Percentiles rank a stretch among this genome's conserved stretches.
Conservation (phyloP, 1,140 invertebrate genomes). For the Scaptomyza pallida region DNA sequence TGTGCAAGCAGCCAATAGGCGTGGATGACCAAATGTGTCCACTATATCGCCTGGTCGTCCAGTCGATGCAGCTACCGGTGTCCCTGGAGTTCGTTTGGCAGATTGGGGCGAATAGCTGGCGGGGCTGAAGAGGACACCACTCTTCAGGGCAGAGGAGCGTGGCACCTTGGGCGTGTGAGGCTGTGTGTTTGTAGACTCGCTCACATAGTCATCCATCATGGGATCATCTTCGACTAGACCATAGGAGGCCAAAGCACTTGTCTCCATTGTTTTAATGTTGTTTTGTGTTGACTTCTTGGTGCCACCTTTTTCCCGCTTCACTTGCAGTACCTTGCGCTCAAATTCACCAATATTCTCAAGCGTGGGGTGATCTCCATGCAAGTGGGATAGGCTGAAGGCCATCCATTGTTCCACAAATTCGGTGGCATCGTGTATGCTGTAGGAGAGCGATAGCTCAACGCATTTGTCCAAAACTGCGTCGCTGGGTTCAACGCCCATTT, state of each 20-base stretch:
- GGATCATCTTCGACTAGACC: constrained; percentile 58
- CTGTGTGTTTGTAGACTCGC: constrained; percentile 25
- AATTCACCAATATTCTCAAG: constrained; percentile 86
- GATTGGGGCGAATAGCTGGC: constrained; percentile 64
- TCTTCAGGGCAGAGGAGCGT: constrained; percentile 33
- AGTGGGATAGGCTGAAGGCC: constrained; percentile 87
- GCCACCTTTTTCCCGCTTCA: constrained; percentile 79
- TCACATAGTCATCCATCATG: constrained; percentile 66
- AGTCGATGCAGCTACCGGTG: neutral
- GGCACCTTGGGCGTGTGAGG: constrained; percentile 59
- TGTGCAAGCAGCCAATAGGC: constrained; percentile 39
- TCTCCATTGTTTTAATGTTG: constrained; percentile 35
- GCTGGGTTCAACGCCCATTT: constrained; percentile 74
- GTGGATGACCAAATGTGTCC: constrained; percentile 67
- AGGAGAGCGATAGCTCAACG: constrained; percentile 86
- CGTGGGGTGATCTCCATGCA: constrained; percentile 86
- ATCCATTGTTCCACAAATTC: constrained; percentile 88
- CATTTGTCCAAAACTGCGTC: constrained; percentile 68
- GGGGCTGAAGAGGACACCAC: constrained; percentile 57
- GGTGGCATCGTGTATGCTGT: constrained; percentile 86
- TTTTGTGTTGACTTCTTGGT: constrained; percentile 30
- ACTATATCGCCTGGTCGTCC: constrained; percentile 62
- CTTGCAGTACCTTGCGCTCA: constrained; percentile 87
- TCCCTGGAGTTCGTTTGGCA: constrained; percentile 24
- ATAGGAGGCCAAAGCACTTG: constrained; percentile 49